Evolutionary conservation across 2,113 vertebrate genomes (phyloP).

Genomic region (Coregonus clupeaformis): DNA sequence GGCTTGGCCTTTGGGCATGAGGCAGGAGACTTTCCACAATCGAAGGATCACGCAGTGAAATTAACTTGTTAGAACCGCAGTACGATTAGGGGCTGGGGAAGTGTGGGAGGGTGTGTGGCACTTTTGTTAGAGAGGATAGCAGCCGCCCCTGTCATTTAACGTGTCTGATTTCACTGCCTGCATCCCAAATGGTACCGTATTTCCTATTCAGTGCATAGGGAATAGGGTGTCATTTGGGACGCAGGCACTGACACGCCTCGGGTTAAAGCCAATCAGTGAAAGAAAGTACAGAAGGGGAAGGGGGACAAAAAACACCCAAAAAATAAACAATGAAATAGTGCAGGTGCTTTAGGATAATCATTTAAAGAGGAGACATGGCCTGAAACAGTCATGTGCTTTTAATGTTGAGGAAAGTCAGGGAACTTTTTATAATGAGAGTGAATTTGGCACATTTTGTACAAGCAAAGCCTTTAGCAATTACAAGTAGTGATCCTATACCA

Average conservation of each 20-base stretch:
- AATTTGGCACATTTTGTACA: slow-evolving; percentile 24
- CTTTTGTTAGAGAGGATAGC: no score
- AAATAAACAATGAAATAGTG: slow-evolving; percentile 1
- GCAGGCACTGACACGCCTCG: slow-evolving; percentile 12
- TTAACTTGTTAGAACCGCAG: slow-evolving; percentile 44
- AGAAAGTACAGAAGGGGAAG: slow-evolving; percentile 6
- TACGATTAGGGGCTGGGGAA: slow-evolving; percentile 23
- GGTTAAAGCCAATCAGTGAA: background rate
- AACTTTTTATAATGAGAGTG: slow-evolving; percentile 29
- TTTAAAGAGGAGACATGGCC: slow-evolving; percentile 26
- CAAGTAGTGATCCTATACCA: slow-evolving; percentile 32
- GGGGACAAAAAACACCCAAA: background rate
- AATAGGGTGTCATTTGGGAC: no score
- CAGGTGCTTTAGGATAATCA: slow-evolving; percentile 33
- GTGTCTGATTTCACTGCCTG: no score
- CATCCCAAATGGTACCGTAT: no score
- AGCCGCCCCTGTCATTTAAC: no score
- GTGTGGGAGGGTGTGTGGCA: background rate
- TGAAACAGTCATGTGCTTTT: slow-evolving; percentile 45
- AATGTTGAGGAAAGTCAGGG: slow-evolving; percentile 44
- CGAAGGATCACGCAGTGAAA: slow-evolving; percentile 39
- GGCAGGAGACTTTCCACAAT: slow-evolving; percentile 27
- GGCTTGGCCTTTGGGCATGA: slow-evolving; percentile 37
- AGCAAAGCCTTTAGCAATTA: slow-evolving; percentile 32
- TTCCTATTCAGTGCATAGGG: no score